Percentiles rank a stretch among this genome's conserved stretches.
These are phyloP conservation scores for Myopa testacea DNA, from an alignment of 2,888 invertebrate genomes.

Conservation along the genomic window DNA sequence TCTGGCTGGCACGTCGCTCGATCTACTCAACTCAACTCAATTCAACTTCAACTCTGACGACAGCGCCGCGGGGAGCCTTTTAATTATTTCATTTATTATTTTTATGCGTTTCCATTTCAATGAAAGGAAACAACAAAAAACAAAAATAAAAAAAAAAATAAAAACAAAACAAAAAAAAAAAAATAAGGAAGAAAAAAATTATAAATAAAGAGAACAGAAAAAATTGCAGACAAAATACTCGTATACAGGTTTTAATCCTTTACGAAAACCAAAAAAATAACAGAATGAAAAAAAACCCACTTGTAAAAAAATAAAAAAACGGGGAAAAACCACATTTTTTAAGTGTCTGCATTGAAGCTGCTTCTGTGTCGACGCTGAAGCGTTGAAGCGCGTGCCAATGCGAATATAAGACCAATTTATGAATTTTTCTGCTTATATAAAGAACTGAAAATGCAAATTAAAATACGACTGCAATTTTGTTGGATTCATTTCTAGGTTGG, in stretches of 20 bases:
- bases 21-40: not conserved
- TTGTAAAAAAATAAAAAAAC: no score
- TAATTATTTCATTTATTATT: constrained; percentile 60
- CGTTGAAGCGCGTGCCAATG: not conserved
- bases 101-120: constrained; percentile 19
- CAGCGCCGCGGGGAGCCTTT: constrained; percentile 59
- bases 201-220: not conserved
- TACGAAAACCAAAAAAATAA: no score
- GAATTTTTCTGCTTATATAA: not conserved
- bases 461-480: no score
- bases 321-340: no score
- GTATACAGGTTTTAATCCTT: not conserved
- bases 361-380: not conserved
- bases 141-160: not conserved
- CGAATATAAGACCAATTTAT: not conserved
- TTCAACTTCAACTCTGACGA: constrained; percentile 3
- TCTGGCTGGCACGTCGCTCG: not conserved
- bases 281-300: no score
- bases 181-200: not conserved
- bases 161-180: not conserved
- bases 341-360: not conserved
- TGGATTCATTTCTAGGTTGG: no score
- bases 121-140: not conserved
- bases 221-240: not conserved
- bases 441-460: no score